Base-by-base conservation (phyloP, 2,113 vertebrate species). In the Haemorhous mexicanus region DNA sequence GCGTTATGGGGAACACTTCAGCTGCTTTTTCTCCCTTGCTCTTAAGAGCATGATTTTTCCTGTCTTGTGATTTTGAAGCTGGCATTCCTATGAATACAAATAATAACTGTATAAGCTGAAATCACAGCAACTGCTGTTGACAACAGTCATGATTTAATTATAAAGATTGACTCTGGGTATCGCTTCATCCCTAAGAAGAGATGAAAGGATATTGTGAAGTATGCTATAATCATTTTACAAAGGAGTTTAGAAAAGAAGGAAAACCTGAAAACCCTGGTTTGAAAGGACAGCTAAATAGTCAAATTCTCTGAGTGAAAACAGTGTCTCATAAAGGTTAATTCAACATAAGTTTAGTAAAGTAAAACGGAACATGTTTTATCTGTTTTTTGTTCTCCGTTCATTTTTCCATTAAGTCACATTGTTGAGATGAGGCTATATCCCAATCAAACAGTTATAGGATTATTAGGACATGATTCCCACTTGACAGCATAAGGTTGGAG, bases 391-490 rank as follows among this genome's bases (percentile, higher is more conserved):
- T 95, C 69, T 77, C 37, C 50, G 39, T 96, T 79, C 82, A 39
- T 76, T 95, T 89, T 94, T 66, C 46, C 20, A 5, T 78, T 84
- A 77, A 93, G 69, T 93, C 69, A n/a, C 33, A 30, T 78, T 89
- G 63, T 87, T 89, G 56, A 73, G 87, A 80, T 82, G 84, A 91
- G 56, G 44, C 19, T 47, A 28, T 88, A 84, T 84, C 68, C 86
- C 73, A 75, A 47, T 95, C 87, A 89, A 56, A 79, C 44, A 83
- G 69, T 91, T 93, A 70, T 9, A 83, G 74, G 73, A 86, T 96
- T 95, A 95, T 96, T 95, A 94, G 78, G 74, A 90, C 52, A 47
- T 76, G 91, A 95, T 84, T 95, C 78, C 92, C 88, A 80, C 84
- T 91, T 95, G 78, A 95, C 50, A 83, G 88, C 58, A 63, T 91